Percentiles rank a stretch among this genome's conserved stretches.
phyloP scores from a whole-genome alignment of 2,113 vertebrate genomes.

The Cinclus cinclus region DNA sequence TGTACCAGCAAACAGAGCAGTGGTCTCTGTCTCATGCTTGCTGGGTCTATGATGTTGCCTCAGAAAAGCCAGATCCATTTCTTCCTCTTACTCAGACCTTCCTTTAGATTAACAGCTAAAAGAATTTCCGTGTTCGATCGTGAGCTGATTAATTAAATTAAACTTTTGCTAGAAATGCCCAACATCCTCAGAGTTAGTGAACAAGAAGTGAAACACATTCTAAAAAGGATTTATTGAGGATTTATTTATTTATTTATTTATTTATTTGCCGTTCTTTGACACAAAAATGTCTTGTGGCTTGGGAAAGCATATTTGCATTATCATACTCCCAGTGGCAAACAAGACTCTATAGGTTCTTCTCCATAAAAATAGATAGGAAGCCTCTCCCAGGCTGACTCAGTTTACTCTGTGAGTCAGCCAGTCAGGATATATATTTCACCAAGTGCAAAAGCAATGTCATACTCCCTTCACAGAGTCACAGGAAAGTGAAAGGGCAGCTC shows the following conservation, averaged over 20 bases:
- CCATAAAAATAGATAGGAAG: neutral
- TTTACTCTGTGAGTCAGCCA: neutral
- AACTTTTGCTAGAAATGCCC: neutral
- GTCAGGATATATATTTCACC: neutral
- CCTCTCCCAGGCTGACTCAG: neutral
- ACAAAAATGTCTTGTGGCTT: neutral
- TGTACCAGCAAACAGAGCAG: neutral
- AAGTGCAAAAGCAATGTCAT: neutral
- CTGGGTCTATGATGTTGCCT: neutral
- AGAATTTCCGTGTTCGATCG: neutral
- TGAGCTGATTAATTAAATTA: neutral
- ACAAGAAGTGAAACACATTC: neutral
- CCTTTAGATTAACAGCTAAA: neutral
- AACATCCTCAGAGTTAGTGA: neutral
- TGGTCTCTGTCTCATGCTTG: neutral
- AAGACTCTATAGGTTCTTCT: neutral
- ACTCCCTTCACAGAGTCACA: neutral
- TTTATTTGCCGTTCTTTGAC: rapidly evolving
- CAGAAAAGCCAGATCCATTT: neutral
- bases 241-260: neutral
- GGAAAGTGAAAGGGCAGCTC: neutral
- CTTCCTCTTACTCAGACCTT: neutral
- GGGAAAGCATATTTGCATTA: neutral
- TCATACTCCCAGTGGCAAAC: neutral
- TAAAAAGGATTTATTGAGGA: neutral